Evolutionary conservation across 2,888 invertebrate species (phyloP).

Genomic region (Iphiclides podalirius): DNA sequence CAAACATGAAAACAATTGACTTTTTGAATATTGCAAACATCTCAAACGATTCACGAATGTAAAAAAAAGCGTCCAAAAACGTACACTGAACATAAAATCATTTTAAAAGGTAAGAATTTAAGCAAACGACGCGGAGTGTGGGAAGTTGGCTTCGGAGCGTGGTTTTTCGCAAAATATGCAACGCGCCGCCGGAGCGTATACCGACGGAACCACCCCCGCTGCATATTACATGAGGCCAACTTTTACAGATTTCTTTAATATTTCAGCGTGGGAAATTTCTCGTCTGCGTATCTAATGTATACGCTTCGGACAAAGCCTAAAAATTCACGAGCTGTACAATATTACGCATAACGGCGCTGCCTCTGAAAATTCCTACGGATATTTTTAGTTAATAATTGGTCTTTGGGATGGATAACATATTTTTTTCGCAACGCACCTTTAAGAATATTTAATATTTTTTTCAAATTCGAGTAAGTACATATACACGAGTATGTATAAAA

Average conservation of each 20-base stretch:
- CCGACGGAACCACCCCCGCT: conserved; percentile 44
- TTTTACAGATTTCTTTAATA: conserved; percentile 70
- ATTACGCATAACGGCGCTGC: background rate
- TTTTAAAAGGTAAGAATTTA: conserved; percentile 35
- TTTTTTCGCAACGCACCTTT: no score
- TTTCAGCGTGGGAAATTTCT: conserved; percentile 58
- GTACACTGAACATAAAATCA: conserved; percentile 10
- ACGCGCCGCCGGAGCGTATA: conserved; percentile 45
- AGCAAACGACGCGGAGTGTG: conserved; percentile 36
- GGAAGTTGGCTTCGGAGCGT: conserved; percentile 47
- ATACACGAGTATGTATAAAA: no score
- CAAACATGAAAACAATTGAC: no score
- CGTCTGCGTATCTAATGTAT: conserved; percentile 30
- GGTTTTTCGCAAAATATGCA: conserved; percentile 60
- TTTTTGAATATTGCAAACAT: no score
- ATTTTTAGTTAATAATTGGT: no score
- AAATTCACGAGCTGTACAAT: conserved; percentile 18
- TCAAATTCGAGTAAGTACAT: no score
- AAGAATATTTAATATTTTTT: no score
- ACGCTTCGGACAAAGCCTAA: conserved; percentile 16
- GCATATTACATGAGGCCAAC: conserved; percentile 74
- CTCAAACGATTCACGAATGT: no score
- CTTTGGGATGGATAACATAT: no score
- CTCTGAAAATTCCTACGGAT: conserved; percentile 12
- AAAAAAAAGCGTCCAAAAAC: no score